These are phyloP conservation scores for Spilogale gracilis DNA, from an alignment of 2,113 vertebrate species.

Conservation along the genomic window DNA sequence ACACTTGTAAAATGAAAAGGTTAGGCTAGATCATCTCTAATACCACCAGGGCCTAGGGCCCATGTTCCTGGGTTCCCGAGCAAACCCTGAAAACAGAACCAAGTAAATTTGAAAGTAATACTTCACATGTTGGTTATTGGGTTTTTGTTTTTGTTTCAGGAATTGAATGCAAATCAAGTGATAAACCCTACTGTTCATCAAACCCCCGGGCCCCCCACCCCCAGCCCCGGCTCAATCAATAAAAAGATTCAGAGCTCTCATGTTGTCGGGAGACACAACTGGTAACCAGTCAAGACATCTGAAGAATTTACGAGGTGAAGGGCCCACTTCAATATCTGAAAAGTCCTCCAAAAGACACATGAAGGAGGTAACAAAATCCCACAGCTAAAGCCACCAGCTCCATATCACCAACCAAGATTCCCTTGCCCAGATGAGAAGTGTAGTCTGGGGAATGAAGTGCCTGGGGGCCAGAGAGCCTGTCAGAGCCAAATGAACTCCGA, in stretches of 20 bases:
- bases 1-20: background rate
- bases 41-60: background rate
- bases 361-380: background rate
- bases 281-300: background rate
- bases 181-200: background rate
- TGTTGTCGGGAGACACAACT: background rate
- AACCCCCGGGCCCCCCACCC: no score
- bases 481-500: background rate
- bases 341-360: background rate
- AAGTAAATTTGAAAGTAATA: background rate
- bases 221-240: background rate
- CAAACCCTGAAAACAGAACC: background rate
- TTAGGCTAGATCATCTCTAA: conserved; percentile 1
- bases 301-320: background rate
- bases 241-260: background rate
- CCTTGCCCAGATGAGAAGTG: background rate
- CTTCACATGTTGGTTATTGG: background rate
- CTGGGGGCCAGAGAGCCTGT: background rate
- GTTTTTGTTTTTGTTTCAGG: background rate
- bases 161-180: background rate
- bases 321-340: background rate
- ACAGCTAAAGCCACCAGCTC: background rate
- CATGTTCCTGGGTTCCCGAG: background rate
- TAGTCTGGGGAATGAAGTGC: background rate
- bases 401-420: background rate